These are phyloP conservation scores for Hypothenemus hampei DNA, from an alignment of 1,140 invertebrate genomes.

Conservation along the genomic window DNA sequence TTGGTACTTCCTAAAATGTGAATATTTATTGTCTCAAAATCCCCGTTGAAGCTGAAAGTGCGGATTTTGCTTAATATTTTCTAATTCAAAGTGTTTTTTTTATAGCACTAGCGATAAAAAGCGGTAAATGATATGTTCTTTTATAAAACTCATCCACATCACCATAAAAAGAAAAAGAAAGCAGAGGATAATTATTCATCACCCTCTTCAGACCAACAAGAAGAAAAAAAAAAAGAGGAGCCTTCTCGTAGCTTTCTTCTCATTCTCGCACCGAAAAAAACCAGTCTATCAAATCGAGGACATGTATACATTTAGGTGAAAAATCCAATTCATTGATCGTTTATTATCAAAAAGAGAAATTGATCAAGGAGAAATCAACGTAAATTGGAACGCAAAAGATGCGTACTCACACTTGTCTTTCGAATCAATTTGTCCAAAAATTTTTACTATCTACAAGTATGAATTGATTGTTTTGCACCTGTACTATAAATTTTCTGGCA, in stretches of 20 bases:
- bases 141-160: background rate
- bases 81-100: too few relatives aligned
- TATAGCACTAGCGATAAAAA: background rate
- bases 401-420: too few relatives aligned
- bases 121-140: too few relatives aligned
- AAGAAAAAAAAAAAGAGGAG: background rate
- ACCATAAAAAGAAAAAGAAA: background rate
- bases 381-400: slow-evolving; percentile 1
- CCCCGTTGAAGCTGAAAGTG: too few relatives aligned
- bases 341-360: slow-evolving; percentile 31
- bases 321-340: slow-evolving; percentile 41
- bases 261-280: slow-evolving; percentile 35
- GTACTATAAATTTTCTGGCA: too few relatives aligned
- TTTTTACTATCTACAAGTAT: too few relatives aligned
- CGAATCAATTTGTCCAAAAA: too few relatives aligned
- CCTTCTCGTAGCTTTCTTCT: slow-evolving; percentile 24
- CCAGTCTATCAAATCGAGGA: slow-evolving; percentile 40
- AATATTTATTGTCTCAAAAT: too few relatives aligned
- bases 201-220: slow-evolving; percentile 1
- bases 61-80: too few relatives aligned
- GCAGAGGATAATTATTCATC: background rate
- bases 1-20: too few relatives aligned
- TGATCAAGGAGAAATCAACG: slow-evolving; percentile 5
- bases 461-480: too few relatives aligned
- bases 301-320: slow-evolving; percentile 42